Evolutionary conservation across 2,113 vertebrate species (phyloP).

Genomic region (Sporophila hypoxantha): DNA sequence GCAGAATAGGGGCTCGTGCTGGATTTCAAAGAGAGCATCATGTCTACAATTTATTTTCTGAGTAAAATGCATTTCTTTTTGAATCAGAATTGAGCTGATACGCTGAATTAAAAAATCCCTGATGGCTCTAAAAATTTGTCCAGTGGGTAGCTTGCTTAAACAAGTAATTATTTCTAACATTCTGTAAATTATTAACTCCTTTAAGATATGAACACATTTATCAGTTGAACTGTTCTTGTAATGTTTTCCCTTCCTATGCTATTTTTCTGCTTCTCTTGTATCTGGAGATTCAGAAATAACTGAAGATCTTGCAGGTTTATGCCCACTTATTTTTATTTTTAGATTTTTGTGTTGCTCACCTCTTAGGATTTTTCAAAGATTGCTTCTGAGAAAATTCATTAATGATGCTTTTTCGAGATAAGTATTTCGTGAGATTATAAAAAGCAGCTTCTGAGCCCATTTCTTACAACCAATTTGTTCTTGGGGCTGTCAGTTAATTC

Average conservation of each 20-base stretch:
- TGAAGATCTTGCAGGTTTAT: not conserved
- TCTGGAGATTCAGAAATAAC: not conserved
- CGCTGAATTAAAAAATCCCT: not conserved
- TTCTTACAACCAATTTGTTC: conserved; percentile 11
- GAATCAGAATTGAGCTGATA: not conserved
- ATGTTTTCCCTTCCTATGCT: not conserved
- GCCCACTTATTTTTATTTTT: not conserved
- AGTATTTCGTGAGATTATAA: not conserved
- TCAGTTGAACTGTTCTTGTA: not conserved
- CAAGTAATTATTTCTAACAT: not conserved
- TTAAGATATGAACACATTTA: not conserved
- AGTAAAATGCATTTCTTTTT: conserved; percentile 2
- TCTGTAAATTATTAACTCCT: conserved; percentile 4
- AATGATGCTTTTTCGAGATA: conserved; percentile 1
- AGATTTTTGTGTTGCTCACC: not conserved
- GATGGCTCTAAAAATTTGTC: not conserved
- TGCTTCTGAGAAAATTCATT: not conserved
- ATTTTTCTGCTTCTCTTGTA: not conserved
- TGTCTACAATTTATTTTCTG: not conserved
- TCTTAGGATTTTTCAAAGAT: not conserved
- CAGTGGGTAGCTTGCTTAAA: not conserved
- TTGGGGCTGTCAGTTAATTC: not conserved
- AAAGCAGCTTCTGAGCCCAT: not conserved
- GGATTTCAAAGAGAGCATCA: not conserved
- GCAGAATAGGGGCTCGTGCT: not conserved